These are phyloP conservation scores for Menura novaehollandiae DNA, from an alignment of 2,113 vertebrate genomes.

Conservation along the genomic window DNA sequence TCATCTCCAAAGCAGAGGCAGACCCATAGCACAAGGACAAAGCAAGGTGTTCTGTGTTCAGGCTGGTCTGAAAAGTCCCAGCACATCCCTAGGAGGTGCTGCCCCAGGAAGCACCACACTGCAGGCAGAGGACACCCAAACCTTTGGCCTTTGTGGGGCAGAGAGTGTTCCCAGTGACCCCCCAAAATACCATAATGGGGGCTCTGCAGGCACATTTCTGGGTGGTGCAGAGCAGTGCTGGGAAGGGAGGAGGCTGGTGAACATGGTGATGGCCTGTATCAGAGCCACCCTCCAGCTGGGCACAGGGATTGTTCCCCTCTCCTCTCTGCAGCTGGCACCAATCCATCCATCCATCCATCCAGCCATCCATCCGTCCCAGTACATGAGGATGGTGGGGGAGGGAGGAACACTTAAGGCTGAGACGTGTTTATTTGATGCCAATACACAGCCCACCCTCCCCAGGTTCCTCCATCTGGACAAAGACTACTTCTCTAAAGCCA, in stretches of 20 bases:
- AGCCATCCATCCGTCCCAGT: background rate
- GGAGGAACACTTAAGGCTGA: background rate
- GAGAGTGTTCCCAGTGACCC: too few relatives aligned
- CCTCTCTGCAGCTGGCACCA: background rate
- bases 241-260: background rate
- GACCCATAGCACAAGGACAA: background rate
- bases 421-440: background rate
- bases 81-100: background rate
- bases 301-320: background rate
- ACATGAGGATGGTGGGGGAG: rapidly evolving
- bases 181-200: rapidly evolving
- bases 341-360: background rate
- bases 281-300: background rate
- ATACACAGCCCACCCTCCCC: background rate
- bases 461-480: background rate
- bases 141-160: background rate
- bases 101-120: rapidly evolving
- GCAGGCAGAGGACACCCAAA: background rate
- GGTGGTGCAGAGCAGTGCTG: background rate
- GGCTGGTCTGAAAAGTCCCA: background rate
- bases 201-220: rapidly evolving
- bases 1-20: background rate
- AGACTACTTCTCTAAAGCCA: background rate
- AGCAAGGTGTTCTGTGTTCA: rapidly evolving
- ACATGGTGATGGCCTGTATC: rapidly evolving